phyloP scores from a whole-genome alignment of 2,888 invertebrate genomes.

The Tolmerus cingulatus region DNA sequence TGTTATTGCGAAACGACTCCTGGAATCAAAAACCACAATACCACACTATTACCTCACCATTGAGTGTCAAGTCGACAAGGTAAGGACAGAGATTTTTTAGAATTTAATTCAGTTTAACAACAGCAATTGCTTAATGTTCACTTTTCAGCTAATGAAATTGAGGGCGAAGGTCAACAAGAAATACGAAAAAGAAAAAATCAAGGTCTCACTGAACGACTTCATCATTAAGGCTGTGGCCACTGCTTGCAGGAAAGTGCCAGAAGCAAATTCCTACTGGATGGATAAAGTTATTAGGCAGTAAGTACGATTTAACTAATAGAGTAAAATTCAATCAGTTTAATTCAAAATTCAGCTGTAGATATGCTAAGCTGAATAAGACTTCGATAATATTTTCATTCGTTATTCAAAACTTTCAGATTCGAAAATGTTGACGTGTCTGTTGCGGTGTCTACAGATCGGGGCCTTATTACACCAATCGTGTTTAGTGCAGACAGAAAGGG shows the following conservation, averaged over 20 bases:
- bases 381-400: background rate
- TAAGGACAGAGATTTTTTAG: constrained; percentile 57
- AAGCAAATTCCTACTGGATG: constrained; percentile 96
- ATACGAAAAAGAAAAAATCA: constrained; percentile 80
- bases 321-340: too few species aligned
- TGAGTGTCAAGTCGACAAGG: constrained; percentile 85
- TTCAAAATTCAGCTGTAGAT: background rate
- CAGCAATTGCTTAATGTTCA: background rate
- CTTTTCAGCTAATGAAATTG: constrained; percentile 67
- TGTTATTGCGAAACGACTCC: constrained; percentile 87
- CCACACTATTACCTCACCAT: constrained; percentile 96
- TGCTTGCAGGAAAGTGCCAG: constrained; percentile 88
- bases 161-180: constrained; percentile 81
- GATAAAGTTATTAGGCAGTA: constrained; percentile 91
- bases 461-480: constrained; percentile 96
- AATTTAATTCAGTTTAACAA: background rate
- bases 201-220: constrained; percentile 95
- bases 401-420: constrained; percentile 68
- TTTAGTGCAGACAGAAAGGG: constrained; percentile 92
- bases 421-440: constrained; percentile 94
- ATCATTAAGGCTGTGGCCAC: constrained; percentile 92
- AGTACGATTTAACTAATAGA: constrained; percentile 56
- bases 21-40: constrained; percentile 89
- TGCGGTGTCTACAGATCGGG: constrained; percentile 94
- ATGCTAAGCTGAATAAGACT: background rate